These are phyloP conservation scores for Cephus pulcher DNA, from an alignment of 2,888 invertebrate species.

Conservation along the genomic window DNA sequence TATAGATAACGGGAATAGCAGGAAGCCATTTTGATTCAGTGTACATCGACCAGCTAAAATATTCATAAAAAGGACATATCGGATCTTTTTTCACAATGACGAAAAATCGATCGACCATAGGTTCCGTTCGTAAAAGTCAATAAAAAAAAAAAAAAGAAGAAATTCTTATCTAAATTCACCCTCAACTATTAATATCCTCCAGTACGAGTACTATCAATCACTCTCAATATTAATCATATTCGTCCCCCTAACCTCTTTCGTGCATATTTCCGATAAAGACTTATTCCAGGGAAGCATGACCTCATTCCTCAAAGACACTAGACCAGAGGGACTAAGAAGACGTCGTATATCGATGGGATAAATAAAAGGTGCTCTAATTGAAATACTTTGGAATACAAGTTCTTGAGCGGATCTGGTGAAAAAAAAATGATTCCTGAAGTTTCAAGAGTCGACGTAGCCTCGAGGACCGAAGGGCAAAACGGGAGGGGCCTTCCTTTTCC, in stretches of 20 bases:
- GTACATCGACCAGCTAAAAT: not conserved
- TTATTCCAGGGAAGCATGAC: not conserved
- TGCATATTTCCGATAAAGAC: not conserved
- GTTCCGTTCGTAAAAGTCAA: not conserved
- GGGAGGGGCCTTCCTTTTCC: not conserved
- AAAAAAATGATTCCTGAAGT: not conserved
- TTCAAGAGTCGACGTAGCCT: not conserved
- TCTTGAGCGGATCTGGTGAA: not conserved
- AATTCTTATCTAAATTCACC: not conserved
- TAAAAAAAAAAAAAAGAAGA: not conserved
- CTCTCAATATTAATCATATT: not conserved
- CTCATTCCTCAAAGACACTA: not conserved
- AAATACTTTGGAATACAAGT: not conserved
- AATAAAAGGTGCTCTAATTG: not conserved
- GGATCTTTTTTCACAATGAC: not conserved
- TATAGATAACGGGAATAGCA: not conserved
- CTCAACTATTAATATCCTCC: not conserved
- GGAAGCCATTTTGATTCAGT: not conserved
- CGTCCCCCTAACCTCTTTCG: not conserved
- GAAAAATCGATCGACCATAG: not conserved
- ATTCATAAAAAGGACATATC: not conserved
- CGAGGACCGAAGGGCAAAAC: not conserved
- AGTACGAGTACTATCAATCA: not conserved
- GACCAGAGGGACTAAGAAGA: not conserved
- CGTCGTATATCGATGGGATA: not conserved